Conservation (phyloP, 1,140 invertebrate species). For the Idris sp. region DNA sequence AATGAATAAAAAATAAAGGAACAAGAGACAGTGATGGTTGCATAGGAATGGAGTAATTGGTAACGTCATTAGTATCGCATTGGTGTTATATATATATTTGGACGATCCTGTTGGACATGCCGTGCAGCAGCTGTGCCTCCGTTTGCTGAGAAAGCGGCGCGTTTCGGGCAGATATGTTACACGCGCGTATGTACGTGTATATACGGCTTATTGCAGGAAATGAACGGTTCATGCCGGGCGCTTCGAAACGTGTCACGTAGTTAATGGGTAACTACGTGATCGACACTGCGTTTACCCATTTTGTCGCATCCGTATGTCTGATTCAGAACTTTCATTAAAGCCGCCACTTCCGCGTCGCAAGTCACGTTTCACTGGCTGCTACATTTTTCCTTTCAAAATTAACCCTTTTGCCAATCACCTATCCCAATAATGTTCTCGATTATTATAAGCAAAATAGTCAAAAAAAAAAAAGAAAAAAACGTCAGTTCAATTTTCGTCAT, state of each 20-base stretch:
- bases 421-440: background rate
- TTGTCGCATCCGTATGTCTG: constrained; percentile 47
- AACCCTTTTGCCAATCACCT: constrained; percentile 2
- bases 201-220: constrained; percentile 55
- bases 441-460: no score
- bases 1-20: constrained; percentile 22
- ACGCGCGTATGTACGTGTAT: constrained; percentile 30
- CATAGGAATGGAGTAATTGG: constrained; percentile 38
- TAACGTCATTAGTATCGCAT: constrained; percentile 45
- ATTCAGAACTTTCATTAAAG: constrained; percentile 53
- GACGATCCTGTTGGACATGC: constrained; percentile 38
- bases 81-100: constrained; percentile 13
- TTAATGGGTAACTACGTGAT: constrained; percentile 54
- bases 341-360: constrained; percentile 12
- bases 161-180: constrained; percentile 32
- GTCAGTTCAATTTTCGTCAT: no score
- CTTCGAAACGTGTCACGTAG: constrained; percentile 41
- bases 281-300: constrained; percentile 39
- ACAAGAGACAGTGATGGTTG: constrained; percentile 1
- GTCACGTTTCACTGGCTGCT: constrained; percentile 36
- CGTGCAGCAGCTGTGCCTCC: constrained; percentile 42
- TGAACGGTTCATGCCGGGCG: constrained; percentile 41
- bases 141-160: constrained; percentile 17
- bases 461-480: no score
- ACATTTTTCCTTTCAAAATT: constrained; percentile 19